A percentile compares a stretch with the other conserved stretches of the same genome.
Conservation (phyloP, 1,140 invertebrate species). For the Ceratina japonica region DNA sequence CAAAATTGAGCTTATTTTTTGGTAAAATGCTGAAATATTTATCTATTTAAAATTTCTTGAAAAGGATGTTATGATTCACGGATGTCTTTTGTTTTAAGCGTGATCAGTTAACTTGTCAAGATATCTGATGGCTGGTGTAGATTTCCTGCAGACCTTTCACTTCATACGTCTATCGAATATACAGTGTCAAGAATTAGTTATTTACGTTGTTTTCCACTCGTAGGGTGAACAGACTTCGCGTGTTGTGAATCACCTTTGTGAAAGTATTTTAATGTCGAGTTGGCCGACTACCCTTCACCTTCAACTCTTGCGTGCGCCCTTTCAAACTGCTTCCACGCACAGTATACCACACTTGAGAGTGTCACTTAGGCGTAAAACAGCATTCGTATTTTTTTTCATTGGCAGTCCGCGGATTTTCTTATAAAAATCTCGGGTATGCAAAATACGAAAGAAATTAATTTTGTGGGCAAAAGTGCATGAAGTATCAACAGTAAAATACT, state of each 20-base stretch:
- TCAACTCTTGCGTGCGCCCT: constrained; percentile 16
- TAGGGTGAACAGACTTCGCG: constrained; percentile 11
- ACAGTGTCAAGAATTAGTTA: too few species aligned
- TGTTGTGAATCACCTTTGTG: constrained; percentile 14
- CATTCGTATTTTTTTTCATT: too few species aligned
- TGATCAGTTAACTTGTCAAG: background rate
- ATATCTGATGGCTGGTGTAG: constrained; percentile 3
- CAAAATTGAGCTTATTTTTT: too few species aligned
- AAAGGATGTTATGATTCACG: too few species aligned
- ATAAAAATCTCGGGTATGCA: too few species aligned
- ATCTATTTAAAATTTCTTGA: too few species aligned
- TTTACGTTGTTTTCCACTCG: background rate
- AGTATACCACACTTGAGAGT: background rate
- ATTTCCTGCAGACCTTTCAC: constrained; percentile 4
- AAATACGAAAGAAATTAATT: too few species aligned
- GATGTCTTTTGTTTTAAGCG: background rate
- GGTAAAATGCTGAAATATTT: too few species aligned
- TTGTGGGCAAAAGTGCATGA: too few species aligned
- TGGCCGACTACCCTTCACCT: constrained; percentile 22
- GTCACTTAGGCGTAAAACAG: too few species aligned
- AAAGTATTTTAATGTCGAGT: constrained; percentile 1
- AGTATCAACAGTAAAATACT: too few species aligned
- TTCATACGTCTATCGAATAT: background rate
- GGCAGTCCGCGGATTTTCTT: too few species aligned
- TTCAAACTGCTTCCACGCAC: background rate